Evolutionary conservation across 2,888 invertebrate genomes (phyloP).

Genomic region (Listrodromus nycthemerus): DNA sequence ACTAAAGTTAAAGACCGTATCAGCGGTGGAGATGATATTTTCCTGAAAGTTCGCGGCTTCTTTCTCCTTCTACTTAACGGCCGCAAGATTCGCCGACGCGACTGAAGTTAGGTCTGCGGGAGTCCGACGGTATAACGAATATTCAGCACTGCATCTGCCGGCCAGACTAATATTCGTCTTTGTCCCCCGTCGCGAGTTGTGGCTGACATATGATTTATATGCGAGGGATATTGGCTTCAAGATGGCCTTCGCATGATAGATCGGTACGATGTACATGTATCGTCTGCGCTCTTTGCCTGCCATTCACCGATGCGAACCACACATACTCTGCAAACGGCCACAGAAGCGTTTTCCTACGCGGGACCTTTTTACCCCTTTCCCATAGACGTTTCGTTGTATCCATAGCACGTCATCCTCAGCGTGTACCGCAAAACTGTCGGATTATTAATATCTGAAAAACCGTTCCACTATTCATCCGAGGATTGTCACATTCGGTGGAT

Average conservation of each 20-base stretch:
- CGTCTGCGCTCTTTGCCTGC: constrained; percentile 14
- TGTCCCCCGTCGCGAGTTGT: constrained; percentile 70
- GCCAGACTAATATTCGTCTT: constrained; percentile 75
- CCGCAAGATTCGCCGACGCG: background rate
- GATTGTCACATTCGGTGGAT: constrained; percentile 18
- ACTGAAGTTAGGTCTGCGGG: background rate
- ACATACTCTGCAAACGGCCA: background rate
- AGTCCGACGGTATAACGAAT: constrained; percentile 20
- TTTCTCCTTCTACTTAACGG: background rate
- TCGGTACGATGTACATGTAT: constrained; percentile 67
- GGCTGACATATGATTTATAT: constrained; percentile 77
- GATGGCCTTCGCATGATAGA: constrained; percentile 75
- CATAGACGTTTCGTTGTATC: constrained; percentile 12
- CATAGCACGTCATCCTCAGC: constrained; percentile 6
- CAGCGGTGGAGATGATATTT: too few species aligned
- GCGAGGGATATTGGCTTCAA: constrained; percentile 77
- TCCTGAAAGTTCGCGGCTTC: too few species aligned
- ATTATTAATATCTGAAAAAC: constrained; percentile 29
- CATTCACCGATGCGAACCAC: constrained; percentile 19
- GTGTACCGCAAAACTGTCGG: constrained; percentile 2
- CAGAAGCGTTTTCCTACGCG: constrained; percentile 17
- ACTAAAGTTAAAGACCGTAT: too few species aligned
- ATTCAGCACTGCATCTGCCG: constrained; percentile 66
- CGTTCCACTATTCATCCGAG: constrained; percentile 15
- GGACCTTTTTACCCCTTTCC: constrained; percentile 23